These are phyloP conservation scores for Lagodon rhomboides DNA, from an alignment of 2,797 vertebrate genomes.

Conservation along the genomic window DNA sequence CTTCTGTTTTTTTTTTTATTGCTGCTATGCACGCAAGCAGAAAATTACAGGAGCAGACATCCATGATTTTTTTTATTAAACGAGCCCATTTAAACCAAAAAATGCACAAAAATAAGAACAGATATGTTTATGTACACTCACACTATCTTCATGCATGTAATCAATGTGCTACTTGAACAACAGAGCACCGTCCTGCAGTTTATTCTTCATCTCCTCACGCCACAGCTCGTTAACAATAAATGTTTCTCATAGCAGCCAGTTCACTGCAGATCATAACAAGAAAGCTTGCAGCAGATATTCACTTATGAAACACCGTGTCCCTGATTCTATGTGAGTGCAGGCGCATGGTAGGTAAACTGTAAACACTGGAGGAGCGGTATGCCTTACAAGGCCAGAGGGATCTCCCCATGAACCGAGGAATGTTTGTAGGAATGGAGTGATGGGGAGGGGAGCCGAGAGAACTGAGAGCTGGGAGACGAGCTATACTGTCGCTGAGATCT, in stretches of 20 bases:
- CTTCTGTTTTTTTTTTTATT: constrained; percentile 41
- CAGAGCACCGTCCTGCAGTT: background rate
- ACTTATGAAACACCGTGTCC: constrained; percentile 67
- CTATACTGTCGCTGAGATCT: constrained; percentile 58
- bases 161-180: constrained; percentile 1
- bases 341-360: constrained; percentile 79
- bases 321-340: constrained; percentile 40
- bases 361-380: constrained; percentile 81
- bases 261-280: constrained; percentile 48
- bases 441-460: constrained; percentile 57
- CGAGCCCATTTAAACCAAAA: background rate
- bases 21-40: constrained; percentile 16
- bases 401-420: constrained; percentile 83
- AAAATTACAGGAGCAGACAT: constrained; percentile 18
- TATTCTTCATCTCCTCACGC: background rate
- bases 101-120: background rate
- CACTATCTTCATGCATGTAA: too few species aligned
- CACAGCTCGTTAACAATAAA: constrained; percentile 32
- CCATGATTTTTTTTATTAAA: background rate
- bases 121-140: background rate
- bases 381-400: constrained; percentile 87
- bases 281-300: constrained; percentile 39
- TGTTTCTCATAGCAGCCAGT: constrained; percentile 51
- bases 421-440: constrained; percentile 66
- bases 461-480: constrained; percentile 53